Base-by-base conservation (phyloP, 2,888 invertebrate species). In the Trisateles emortualis region DNA sequence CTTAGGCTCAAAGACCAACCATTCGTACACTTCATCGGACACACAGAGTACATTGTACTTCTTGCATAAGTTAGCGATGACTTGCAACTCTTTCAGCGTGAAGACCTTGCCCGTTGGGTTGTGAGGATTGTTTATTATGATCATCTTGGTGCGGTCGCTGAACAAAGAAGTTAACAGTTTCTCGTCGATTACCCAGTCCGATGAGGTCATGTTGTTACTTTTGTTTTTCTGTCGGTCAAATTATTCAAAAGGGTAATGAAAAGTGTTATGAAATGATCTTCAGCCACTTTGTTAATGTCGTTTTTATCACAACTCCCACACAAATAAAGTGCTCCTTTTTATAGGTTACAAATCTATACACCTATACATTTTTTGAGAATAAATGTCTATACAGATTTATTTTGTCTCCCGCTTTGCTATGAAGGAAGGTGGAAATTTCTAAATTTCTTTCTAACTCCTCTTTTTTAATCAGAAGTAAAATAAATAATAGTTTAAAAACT, bases 1-100 rank as follows among this genome's bases (percentile, higher is more conserved):
- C 22, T 95, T 93, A 0, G 96, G 96, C 76, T 96, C 95, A 76
- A 96, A 99, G 9, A 97, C 96, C 83, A 99, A 94, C 98, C 99
- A 99, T 86, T 99, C 99, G 73, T 99, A 99, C 0, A 99, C 99
- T 87, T 99, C 99, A 87, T 99, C 99, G 0, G 98, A 96, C 14
- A 99, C 88, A 52, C 98, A 98, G 6, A 99, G 89, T 2, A 97
- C 96, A 83, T 99, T 96, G 94, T 98, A 96, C 79, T 99, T 97
- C 81, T 96, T 96, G 84, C 99, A 99, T 52, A 99, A 89, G 65
- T 96, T 94, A 0, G 98, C 98, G 66, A 99, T 97, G 61, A 94
- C 79, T 68, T 95, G 92, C 63, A 98, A 81, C 83, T 98, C 98
- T 1, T 94, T 86, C 29, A 79, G 66, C 0, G 94, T 94, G 77